These are phyloP conservation scores for Phoenicopterus ruber DNA, from an alignment of 2,113 vertebrate species.

Conservation along the genomic window DNA sequence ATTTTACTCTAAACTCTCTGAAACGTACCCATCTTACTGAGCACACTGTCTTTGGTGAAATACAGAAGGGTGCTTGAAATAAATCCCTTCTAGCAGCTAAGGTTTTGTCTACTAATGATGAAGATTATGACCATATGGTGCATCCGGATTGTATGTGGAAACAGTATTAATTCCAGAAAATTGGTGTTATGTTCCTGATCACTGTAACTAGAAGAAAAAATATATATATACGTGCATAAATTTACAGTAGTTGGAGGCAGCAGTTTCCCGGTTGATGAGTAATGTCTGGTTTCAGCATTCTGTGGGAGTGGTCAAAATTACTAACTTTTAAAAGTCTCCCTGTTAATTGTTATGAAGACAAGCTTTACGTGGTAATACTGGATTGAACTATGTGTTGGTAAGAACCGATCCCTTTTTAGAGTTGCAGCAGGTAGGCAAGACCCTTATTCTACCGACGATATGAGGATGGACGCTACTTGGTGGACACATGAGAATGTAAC, in stretches of 20 bases:
- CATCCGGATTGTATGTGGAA: background rate
- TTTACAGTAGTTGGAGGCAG: background rate
- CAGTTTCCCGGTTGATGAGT: background rate
- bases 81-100: background rate
- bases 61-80: background rate
- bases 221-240: background rate
- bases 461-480: accelerated
- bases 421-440: background rate
- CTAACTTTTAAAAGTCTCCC: background rate
- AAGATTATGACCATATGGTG: background rate
- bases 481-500: accelerated
- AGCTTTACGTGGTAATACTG: background rate
- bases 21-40: background rate
- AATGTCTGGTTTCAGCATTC: background rate
- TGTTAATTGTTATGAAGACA: background rate
- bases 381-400: background rate
- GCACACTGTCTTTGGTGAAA: background rate
- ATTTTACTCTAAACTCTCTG: background rate
- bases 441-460: background rate
- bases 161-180: slow-evolving; percentile 8
- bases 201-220: background rate
- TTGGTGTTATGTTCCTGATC: background rate
- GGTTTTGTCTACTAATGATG: background rate
- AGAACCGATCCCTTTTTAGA: background rate
- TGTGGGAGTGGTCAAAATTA: background rate